Conservation (phyloP, 2,797 vertebrate species). For the Spinus pinus region DNA sequence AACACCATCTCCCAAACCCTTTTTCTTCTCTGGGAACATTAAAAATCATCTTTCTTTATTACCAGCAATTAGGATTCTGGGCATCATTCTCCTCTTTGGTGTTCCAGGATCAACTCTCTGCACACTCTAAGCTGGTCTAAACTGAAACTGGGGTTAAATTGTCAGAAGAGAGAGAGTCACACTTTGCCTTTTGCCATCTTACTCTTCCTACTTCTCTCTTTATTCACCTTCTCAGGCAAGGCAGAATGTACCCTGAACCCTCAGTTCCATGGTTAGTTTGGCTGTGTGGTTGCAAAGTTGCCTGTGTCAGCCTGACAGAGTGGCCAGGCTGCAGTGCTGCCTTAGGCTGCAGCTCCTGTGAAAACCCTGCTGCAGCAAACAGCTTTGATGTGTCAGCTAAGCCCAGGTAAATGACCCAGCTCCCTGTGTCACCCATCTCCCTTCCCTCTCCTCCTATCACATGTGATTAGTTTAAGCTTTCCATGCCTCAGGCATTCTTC, state of each 20-base stretch:
- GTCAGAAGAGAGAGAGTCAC: not conserved
- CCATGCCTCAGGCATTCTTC: not conserved
- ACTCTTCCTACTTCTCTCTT: not conserved
- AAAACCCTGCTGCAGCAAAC: not conserved
- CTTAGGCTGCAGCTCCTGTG: not conserved
- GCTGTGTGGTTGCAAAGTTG: not conserved
- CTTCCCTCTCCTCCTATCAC: not conserved
- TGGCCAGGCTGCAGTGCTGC: not conserved
- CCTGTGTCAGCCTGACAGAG: not conserved
- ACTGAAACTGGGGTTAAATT: not conserved
- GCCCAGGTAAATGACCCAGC: not conserved
- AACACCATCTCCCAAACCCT: not conserved
- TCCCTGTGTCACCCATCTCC: not conserved
- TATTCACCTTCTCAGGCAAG: not conserved
- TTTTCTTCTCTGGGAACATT: not conserved
- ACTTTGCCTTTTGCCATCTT: not conserved
- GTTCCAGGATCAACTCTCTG: not conserved
- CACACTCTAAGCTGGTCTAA: not conserved
- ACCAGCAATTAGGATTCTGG: not conserved
- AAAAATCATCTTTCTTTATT: not conserved
- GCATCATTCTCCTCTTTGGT: not conserved
- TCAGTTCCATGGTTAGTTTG: not conserved
- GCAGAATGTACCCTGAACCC: not conserved
- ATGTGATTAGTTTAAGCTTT: not conserved
- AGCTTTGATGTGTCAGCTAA: not conserved